Base-by-base conservation (phyloP, 2,888 invertebrate genomes). In the Polyommatus iphigenia region DNA sequence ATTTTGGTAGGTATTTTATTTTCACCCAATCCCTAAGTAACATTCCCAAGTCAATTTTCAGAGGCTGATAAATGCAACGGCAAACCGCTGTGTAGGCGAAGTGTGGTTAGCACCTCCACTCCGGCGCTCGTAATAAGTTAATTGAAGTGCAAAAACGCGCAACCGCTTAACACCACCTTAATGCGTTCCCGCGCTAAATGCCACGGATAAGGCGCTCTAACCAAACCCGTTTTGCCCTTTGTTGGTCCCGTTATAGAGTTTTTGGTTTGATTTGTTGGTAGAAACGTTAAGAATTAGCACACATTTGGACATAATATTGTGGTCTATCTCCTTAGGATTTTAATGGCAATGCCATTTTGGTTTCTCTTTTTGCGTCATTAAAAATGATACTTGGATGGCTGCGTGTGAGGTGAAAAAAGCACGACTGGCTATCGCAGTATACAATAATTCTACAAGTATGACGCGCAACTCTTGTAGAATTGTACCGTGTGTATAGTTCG, bases 141-240 rank as follows among this genome's bases (percentile, higher is more conserved):
- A 93, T 93, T 92, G 92, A 92, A 86, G 93, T 92, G 93, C 92
- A 91, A 93, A 93, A 93, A 92, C 87, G 85, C 83, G 84, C 82
- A 85, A 84, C 83, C 83, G 84, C 86, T 89, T 91, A 90, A 85
- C 91, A 87, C 86, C 81, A 79, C 78, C 81, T 86, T 88, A 88
- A 90, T 88, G 87, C 83, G 82, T 82, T 82, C 81, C 83, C 81
- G 78, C 83, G 90, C 87, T 90, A 89, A 88, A 81, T 81, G 78
- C 77, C 73, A 82, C 81, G 80, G 82, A 80, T 82, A 82, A 80
- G 79, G 77, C 78, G 73, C 79, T 80, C 80, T 83, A 81, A 83
- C 77, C 80, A 81, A 81, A 80, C 80, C 67, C 20, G 79, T 78
- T 78, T 79, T 76, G 78, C 79, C 77, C 79, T 79, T 72, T 78